Evolutionary conservation across 2,797 vertebrate species (phyloP).

Genomic region (Silurus aristotelis): DNA sequence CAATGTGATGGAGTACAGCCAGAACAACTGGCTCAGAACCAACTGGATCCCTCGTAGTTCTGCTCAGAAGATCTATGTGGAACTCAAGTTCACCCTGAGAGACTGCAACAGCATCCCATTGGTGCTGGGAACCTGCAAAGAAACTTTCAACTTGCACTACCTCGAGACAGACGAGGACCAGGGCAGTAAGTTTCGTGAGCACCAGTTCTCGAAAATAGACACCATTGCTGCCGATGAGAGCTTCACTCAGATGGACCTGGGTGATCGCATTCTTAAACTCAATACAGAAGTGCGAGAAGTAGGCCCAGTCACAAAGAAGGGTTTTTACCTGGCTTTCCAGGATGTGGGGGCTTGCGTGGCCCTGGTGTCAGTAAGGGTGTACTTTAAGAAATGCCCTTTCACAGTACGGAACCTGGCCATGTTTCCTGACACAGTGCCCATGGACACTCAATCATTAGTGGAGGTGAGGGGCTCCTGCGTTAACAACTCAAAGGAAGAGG

Average conservation of each 20-base stretch:
- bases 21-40: constrained; percentile 98
- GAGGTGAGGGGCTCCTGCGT: constrained; percentile 95
- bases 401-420: constrained; percentile 92
- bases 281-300: constrained; percentile 97
- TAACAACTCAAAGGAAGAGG: constrained; percentile 96
- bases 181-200: constrained; percentile 89
- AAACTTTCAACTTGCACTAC: constrained; percentile 97
- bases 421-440: constrained; percentile 95
- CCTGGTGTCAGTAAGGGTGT: constrained; percentile 94
- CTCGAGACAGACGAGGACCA: constrained; percentile 92
- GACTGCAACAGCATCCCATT: constrained; percentile 97
- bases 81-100: constrained; percentile 95
- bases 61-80: constrained; percentile 96
- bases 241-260: constrained; percentile 97
- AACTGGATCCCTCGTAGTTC: constrained; percentile 96
- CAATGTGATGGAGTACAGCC: constrained; percentile 98
- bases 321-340: constrained; percentile 97
- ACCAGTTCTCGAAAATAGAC: constrained; percentile 95
- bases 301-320: constrained; percentile 89
- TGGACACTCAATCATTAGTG: constrained; percentile 95
- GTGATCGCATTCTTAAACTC: constrained; percentile 96
- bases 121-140: constrained; percentile 95
- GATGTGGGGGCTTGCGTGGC: constrained; percentile 97
- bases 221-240: constrained; percentile 97
- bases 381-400: constrained; percentile 97